phyloP scores from a whole-genome alignment of 2,113 vertebrate species.

The Pterocles gutturalis region DNA sequence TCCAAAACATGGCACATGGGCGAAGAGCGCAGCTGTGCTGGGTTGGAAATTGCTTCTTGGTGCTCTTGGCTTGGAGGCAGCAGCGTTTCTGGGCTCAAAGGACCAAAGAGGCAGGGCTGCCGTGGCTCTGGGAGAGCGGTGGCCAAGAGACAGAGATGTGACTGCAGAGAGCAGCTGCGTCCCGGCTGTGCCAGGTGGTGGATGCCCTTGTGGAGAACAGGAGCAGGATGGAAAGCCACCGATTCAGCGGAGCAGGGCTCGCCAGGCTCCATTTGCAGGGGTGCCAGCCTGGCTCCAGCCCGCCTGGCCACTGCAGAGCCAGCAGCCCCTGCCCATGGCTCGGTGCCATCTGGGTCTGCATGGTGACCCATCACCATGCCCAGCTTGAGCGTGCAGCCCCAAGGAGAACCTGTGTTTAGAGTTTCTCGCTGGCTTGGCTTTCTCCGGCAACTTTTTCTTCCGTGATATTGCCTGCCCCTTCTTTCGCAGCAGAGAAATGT shows the following conservation, averaged over 20 bases:
- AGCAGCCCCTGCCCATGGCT: neutral
- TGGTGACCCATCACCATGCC: neutral
- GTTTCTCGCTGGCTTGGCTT: neutral
- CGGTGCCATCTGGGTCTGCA: accelerated
- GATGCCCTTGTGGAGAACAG: neutral
- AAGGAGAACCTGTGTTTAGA: neutral
- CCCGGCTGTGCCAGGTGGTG: neutral
- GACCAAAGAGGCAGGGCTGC: neutral
- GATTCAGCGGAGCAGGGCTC: neutral
- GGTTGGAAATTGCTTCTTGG: neutral
- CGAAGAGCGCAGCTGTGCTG: slow-evolving; percentile 27
- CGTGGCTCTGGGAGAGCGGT: neutral
- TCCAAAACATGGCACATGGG: neutral
- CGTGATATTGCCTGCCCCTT: neutral
- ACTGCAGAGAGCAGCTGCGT: slow-evolving; percentile 14
- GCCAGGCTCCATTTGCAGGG: neutral
- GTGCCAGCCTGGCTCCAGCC: neutral
- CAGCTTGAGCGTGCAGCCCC: neutral
- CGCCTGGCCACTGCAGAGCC: accelerated
- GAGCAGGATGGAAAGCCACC: neutral
- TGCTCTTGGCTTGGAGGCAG: slow-evolving; percentile 10
- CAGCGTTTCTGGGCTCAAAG: neutral
- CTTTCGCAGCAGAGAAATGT: neutral
- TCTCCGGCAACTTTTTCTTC: neutral
- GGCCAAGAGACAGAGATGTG: neutral